A percentile compares a stretch with the other conserved stretches of the same genome.
Conservation (phyloP, 2,888 invertebrate species). For the Calliphora vomitoria region DNA sequence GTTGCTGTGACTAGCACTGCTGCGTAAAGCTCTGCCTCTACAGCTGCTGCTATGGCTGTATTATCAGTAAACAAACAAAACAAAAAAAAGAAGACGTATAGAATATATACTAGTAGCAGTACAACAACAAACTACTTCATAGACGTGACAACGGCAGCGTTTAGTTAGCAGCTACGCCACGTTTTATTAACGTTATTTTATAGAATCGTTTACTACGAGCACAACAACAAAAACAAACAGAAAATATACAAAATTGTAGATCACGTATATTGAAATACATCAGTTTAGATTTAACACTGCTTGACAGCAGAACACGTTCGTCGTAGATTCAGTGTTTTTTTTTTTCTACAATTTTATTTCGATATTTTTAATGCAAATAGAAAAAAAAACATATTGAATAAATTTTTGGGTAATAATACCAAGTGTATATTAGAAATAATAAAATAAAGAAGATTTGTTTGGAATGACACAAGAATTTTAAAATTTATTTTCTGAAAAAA, state of each 20-base stretch:
- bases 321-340: slow-evolving; percentile 64
- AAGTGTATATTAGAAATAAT: neutral
- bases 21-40: neutral
- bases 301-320: slow-evolving; percentile 71
- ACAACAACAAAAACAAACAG: slow-evolving; percentile 84
- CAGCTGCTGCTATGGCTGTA: neutral
- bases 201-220: slow-evolving; percentile 72
- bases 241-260: slow-evolving; percentile 69
- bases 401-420: neutral
- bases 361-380: neutral
- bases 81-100: too few relatives aligned
- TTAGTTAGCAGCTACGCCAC: slow-evolving; percentile 21
- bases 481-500: neutral
- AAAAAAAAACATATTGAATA: slow-evolving; percentile 14
- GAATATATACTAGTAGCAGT: too few relatives aligned
- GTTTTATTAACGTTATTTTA: slow-evolving; percentile 20
- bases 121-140: neutral
- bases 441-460: neutral
- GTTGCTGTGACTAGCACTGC: neutral
- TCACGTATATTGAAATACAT: slow-evolving; percentile 65
- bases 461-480: neutral
- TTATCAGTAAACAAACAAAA: neutral
- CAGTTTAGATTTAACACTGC: slow-evolving; percentile 77
- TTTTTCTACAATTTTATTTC: too few relatives aligned
- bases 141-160: slow-evolving; percentile 4